These are phyloP conservation scores for Procavia capensis DNA, from an alignment of 2,113 vertebrate species.

Conservation along the genomic window DNA sequence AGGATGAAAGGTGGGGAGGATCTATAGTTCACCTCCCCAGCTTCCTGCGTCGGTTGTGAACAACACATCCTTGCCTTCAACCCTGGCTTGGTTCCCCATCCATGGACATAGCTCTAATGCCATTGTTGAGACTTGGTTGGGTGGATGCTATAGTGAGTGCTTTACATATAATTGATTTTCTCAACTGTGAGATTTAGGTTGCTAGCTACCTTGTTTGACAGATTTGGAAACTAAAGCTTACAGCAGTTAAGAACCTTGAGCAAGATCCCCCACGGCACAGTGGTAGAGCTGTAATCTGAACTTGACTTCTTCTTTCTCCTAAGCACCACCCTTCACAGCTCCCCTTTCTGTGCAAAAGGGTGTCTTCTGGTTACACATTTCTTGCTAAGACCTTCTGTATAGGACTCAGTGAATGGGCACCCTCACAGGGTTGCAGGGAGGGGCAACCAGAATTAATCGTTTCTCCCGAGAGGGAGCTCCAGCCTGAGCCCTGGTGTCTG, in stretches of 20 bases:
- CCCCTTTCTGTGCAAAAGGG: neutral
- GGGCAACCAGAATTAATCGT: rapidly evolving
- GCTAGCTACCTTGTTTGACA: neutral
- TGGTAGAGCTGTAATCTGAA: neutral
- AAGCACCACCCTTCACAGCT: neutral
- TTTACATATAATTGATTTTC: neutral
- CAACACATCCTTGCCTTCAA: neutral
- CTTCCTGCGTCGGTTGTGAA: neutral
- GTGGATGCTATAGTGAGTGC: too few relatives aligned
- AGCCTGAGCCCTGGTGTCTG: neutral
- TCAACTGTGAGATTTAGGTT: neutral
- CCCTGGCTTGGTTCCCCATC: neutral
- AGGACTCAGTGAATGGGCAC: neutral
- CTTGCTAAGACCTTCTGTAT: neutral
- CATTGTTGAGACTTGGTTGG: too few relatives aligned
- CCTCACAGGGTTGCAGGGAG: neutral
- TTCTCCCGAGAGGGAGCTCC: neutral
- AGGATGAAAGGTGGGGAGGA: neutral
- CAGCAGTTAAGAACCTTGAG: neutral
- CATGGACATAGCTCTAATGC: neutral
- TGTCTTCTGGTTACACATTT: neutral
- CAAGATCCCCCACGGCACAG: neutral
- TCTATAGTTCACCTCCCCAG: neutral
- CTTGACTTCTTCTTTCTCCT: neutral
- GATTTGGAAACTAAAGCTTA: neutral